These are phyloP conservation scores for Gari tellinella DNA, from an alignment of 2,888 invertebrate species.

Conservation along the genomic window DNA sequence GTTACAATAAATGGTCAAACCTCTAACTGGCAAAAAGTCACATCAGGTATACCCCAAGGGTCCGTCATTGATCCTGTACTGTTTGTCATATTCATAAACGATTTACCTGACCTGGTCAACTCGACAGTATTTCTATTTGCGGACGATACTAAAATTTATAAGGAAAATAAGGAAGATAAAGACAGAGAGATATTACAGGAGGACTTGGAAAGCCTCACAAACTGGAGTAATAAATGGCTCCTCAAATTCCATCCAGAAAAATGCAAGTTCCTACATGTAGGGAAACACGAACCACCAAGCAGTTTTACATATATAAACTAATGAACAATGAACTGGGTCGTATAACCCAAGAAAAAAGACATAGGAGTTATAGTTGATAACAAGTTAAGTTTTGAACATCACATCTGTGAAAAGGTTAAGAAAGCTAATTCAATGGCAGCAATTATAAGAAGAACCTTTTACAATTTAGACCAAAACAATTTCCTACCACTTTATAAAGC, in stretches of 20 bases:
- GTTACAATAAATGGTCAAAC: background rate
- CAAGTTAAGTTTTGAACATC: conserved; percentile 16
- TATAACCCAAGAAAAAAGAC: conserved; percentile 8
- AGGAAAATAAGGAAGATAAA: background rate
- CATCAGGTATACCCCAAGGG: conserved; percentile 3
- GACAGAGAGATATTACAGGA: conserved; percentile 21
- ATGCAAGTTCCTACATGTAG: conserved; percentile 17
- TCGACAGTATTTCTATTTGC: conserved; percentile 16
- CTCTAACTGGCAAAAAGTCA: conserved; percentile 1
- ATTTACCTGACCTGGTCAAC: conserved; percentile 11
- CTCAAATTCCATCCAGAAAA: conserved; percentile 18
- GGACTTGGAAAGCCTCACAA: conserved; percentile 11
- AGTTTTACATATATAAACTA: background rate
- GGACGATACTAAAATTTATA: conserved; percentile 26
- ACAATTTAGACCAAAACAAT: conserved; percentile 10
- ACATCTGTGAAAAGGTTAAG: conserved; percentile 13
- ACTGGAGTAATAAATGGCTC: conserved; percentile 22
- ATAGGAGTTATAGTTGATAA: conserved; percentile 13
- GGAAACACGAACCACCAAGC: background rate
- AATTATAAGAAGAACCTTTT: conserved; percentile 15
- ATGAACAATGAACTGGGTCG: too few relatives aligned
- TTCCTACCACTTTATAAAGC: conserved; percentile 9
- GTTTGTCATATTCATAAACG: conserved; percentile 29
- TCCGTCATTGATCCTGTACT: conserved; percentile 14
- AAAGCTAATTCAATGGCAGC: conserved; percentile 20